Conservation (phyloP, 2,797 vertebrate species). For the Arctocebus calabarensis region DNA sequence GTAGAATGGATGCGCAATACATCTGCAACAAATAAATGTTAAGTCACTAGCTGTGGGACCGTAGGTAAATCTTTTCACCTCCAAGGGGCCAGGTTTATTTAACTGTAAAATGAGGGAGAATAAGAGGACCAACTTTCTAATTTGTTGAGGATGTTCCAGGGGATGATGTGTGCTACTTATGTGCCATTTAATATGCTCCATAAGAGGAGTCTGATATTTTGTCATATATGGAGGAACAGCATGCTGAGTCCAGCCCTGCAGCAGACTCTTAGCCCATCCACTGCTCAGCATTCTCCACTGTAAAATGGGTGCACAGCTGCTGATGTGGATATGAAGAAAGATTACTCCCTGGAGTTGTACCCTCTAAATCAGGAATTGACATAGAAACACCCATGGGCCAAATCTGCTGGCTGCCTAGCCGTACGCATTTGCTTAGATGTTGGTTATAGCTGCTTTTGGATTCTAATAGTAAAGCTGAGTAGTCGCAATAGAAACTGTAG, state of each 20-base stretch:
- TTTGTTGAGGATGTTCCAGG: background rate
- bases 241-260: background rate
- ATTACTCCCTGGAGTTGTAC: background rate
- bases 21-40: background rate
- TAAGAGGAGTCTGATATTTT: background rate
- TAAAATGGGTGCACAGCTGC: background rate
- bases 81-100: background rate
- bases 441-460: background rate
- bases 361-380: background rate
- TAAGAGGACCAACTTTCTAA: background rate
- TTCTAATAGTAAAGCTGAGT: background rate
- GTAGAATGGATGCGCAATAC: background rate
- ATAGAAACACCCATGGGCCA: background rate
- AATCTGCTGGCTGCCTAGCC: background rate
- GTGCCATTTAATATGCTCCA: rapidly evolving
- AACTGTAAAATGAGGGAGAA: background rate
- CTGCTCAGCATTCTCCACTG: background rate
- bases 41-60: background rate
- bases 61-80: background rate
- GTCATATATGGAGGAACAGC: background rate
- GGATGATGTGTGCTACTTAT: background rate
- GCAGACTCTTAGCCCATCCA: background rate
- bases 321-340: background rate
- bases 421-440: background rate
- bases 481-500: background rate